Evolutionary conservation across 2,797 vertebrate genomes (phyloP).

Genomic region (Lagodon rhomboides): DNA sequence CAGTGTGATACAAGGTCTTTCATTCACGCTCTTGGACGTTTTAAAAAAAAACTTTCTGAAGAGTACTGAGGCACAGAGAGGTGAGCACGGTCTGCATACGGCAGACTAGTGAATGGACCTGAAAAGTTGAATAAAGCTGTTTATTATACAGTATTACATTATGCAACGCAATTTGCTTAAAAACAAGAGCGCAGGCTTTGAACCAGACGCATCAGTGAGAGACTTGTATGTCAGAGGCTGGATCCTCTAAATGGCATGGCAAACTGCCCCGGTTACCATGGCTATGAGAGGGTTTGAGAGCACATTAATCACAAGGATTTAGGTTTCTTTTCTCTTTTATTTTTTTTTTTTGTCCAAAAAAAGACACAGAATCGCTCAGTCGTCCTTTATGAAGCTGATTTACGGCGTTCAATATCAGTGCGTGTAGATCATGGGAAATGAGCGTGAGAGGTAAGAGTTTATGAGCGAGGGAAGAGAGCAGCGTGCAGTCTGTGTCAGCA

Average conservation of each 20-base stretch:
- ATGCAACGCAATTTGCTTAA: conserved; percentile 16
- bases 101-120: not conserved
- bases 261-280: conserved; percentile 84
- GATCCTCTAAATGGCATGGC: conserved; percentile 82
- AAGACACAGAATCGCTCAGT: conserved; percentile 67
- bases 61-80: not conserved
- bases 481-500: not conserved
- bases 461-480: conserved; percentile 29
- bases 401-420: conserved; percentile 76
- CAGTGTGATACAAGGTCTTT: conserved; percentile 9
- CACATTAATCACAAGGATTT: conserved; percentile 86
- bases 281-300: conserved; percentile 79
- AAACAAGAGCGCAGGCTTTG: conserved; percentile 11
- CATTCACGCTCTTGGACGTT: conserved; percentile 1
- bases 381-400: conserved; percentile 79
- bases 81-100: not conserved
- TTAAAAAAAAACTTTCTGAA: conserved; percentile 9
- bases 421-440: conserved; percentile 62
- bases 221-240: conserved; percentile 75
- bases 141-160: conserved; percentile 25
- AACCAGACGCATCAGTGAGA: conserved; percentile 64
- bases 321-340: conserved; percentile 64
- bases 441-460: conserved; percentile 44
- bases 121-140: conserved; percentile 17
- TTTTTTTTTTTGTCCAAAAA: conserved; percentile 57